phyloP scores from a whole-genome alignment of 2,888 invertebrate species.

The Emmelina monodactyla region DNA sequence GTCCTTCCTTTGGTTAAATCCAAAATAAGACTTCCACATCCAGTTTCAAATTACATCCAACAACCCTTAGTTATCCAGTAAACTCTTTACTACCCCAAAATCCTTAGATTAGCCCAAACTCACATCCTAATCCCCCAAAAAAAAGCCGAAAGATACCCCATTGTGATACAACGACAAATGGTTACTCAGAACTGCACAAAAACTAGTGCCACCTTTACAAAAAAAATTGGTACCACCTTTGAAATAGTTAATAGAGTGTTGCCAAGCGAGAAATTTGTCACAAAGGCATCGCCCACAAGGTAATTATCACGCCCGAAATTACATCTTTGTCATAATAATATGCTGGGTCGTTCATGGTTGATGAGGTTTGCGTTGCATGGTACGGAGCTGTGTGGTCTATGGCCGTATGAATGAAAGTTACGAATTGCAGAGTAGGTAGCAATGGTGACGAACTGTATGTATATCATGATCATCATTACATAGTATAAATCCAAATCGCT shows the following conservation, averaged over 20 bases:
- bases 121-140: slow-evolving; percentile 18
- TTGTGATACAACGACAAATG: slow-evolving; percentile 36
- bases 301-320: slow-evolving; percentile 58
- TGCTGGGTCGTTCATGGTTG: background rate
- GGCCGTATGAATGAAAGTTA: too few relatives aligned
- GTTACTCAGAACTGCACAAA: slow-evolving; percentile 26
- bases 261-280: slow-evolving; percentile 53
- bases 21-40: too few relatives aligned
- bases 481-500: too few relatives aligned
- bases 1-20: too few relatives aligned
- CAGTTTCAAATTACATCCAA: too few relatives aligned
- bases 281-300: slow-evolving; percentile 35
- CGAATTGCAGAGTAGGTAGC: too few relatives aligned
- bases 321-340: slow-evolving; percentile 47
- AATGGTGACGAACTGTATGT: too few relatives aligned
- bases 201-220: slow-evolving; percentile 21
- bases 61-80: too few relatives aligned
- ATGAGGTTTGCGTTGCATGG: background rate
- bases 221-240: slow-evolving; percentile 28
- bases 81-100: too few relatives aligned
- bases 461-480: too few relatives aligned
- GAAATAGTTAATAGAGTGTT: slow-evolving; percentile 51
- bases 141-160: slow-evolving; percentile 32
- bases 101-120: background rate
- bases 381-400: too few relatives aligned